Conservation (phyloP, 1,140 invertebrate species). For the Drosophila busckii region DNA sequence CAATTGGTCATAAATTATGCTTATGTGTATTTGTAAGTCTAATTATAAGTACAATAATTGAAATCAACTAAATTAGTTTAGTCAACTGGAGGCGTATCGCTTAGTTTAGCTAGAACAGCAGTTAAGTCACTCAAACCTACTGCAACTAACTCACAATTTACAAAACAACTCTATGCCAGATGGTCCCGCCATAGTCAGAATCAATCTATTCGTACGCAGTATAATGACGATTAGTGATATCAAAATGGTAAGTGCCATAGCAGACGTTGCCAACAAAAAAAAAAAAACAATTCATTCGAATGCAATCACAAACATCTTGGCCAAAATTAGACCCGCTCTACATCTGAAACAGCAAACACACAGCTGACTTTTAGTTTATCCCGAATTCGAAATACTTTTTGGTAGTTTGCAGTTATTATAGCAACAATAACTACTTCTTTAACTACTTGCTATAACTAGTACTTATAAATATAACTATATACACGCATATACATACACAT, state of each 20-base stretch:
- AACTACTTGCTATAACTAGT: conserved; percentile 12
- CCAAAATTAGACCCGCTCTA: conserved; percentile 19
- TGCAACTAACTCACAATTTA: conserved; percentile 50
- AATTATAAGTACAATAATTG: conserved; percentile 21
- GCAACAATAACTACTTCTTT: conserved; percentile 7
- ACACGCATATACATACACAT: conserved; percentile 1
- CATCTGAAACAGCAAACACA: conserved; percentile 6
- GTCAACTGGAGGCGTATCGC: conserved; percentile 12
- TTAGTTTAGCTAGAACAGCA: conserved; percentile 52
- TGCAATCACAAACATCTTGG: conserved; percentile 21
- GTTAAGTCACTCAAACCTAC: conserved; percentile 32
- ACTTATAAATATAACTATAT: neutral
- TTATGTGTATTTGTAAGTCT: conserved; percentile 25
- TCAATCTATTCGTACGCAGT: conserved; percentile 97
- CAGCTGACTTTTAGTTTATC: conserved; percentile 1
- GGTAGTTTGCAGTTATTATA: conserved; percentile 22
- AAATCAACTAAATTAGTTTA: conserved; percentile 37
- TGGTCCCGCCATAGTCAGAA: conserved; percentile 94
- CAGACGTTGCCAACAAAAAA: conserved; percentile 6
- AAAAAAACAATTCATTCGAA: conserved; percentile 27
- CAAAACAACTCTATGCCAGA: conserved; percentile 83
- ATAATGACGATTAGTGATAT: conserved; percentile 99
- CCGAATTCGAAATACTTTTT: conserved; percentile 11
- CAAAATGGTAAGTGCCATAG: conserved; percentile 93
- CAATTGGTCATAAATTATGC: conserved; percentile 24